These are phyloP conservation scores for Hydrolagus affinis DNA, from an alignment of 2,113 vertebrate species.

Conservation along the genomic window DNA sequence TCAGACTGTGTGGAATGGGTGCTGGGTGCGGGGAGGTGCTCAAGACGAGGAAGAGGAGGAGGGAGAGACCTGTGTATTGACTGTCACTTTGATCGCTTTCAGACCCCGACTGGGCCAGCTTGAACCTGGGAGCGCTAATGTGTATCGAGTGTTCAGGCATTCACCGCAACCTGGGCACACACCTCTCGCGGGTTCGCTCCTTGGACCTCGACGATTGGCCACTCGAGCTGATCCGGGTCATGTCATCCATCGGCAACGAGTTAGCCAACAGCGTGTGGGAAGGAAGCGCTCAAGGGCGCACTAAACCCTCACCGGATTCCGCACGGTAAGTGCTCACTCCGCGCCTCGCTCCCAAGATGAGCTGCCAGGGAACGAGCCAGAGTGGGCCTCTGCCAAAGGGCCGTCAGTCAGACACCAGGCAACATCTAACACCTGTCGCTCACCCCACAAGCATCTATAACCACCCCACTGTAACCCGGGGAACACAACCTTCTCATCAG, in stretches of 20 bases:
- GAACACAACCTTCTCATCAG: too few species aligned
- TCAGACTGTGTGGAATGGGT: too few species aligned
- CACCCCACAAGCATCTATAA: too few species aligned
- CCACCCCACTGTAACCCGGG: too few species aligned
- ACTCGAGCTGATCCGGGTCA: constrained; percentile 85
- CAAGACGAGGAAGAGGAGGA: too few species aligned
- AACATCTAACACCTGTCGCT: too few species aligned
- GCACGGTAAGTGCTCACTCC: constrained; percentile 59
- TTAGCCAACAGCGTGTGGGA: constrained; percentile 92
- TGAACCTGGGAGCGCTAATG: constrained; percentile 92
- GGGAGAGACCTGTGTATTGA: neutral
- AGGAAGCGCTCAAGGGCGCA: constrained; percentile 72
- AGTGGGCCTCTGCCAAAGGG: too few species aligned
- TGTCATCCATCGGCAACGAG: constrained; percentile 89
- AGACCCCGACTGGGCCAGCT: constrained; percentile 94
- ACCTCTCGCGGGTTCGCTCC: constrained; percentile 85
- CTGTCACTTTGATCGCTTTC: neutral
- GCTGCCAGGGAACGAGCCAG: too few species aligned
- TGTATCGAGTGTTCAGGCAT: constrained; percentile 98
- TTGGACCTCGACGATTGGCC: constrained; percentile 96
- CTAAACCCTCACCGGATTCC: constrained; percentile 77
- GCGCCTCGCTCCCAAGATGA: neutral
- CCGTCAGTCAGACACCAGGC: too few species aligned
- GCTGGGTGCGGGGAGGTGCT: too few species aligned
- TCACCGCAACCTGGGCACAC: constrained; percentile 90